These are phyloP conservation scores for Lasioglossum malachurum DNA, from an alignment of 2,888 invertebrate species.

Conservation along the genomic window DNA sequence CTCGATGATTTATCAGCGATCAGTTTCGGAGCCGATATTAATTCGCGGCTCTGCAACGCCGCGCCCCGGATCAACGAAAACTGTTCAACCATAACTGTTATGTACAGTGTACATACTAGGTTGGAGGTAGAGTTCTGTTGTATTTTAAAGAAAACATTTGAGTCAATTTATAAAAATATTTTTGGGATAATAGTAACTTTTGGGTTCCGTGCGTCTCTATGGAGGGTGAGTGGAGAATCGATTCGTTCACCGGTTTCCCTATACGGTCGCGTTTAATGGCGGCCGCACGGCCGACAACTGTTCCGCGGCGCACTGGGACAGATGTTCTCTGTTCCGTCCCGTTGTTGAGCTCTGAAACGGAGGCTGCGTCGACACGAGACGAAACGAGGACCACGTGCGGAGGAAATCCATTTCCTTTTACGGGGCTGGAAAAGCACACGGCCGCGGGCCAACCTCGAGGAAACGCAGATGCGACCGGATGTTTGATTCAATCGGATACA, in stretches of 20 bases:
- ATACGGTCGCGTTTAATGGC: constrained; percentile 31
- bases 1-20: constrained; percentile 59
- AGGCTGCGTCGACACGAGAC: constrained; percentile 61
- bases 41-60: constrained; percentile 20
- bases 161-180: no score
- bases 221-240: constrained; percentile 26
- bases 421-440: constrained; percentile 66
- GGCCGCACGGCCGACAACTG: constrained; percentile 62
- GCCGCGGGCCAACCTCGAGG: constrained; percentile 53
- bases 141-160: no score
- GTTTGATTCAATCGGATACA: constrained; percentile 66
- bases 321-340: constrained; percentile 65
- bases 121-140: no score
- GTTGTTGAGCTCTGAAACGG: constrained; percentile 17
- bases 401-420: constrained; percentile 84
- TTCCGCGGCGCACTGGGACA: constrained; percentile 62
- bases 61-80: constrained; percentile 13
- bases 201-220: background rate
- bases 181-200: no score
- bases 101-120: no score
- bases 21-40: constrained; percentile 35
- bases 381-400: constrained; percentile 83
- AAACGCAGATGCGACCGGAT: constrained; percentile 71
- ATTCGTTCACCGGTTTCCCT: constrained; percentile 42
- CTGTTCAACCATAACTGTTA: background rate